phyloP scores from a whole-genome alignment of 2,888 invertebrate species.

The Pterobdella sp. region DNA sequence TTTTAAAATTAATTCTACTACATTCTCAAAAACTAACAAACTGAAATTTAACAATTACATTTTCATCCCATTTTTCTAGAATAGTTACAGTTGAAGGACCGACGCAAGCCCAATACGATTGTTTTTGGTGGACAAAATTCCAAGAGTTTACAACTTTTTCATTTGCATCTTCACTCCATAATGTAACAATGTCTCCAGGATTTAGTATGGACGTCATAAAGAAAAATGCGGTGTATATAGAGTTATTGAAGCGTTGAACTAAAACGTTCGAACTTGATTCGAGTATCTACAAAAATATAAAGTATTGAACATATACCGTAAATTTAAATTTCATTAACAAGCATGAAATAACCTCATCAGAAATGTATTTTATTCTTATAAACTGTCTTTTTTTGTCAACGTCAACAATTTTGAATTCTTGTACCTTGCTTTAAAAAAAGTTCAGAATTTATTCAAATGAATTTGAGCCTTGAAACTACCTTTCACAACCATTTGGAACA shows the following conservation, averaged over 20 bases:
- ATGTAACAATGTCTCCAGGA: neutral
- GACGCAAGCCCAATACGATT: neutral
- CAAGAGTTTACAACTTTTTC: neutral
- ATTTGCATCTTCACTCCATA: neutral
- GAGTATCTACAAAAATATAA: neutral
- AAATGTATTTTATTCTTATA: conserved; percentile 1
- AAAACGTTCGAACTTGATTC: neutral
- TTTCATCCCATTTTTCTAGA: neutral
- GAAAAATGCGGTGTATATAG: neutral
- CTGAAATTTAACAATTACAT: no score
- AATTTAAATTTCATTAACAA: neutral
- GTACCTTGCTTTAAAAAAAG: neutral
- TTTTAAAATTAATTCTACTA: no score
- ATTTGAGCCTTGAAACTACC: no score
- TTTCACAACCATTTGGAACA: no score
- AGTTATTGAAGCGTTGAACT: neutral
- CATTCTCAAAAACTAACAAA: no score
- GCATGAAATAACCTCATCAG: neutral
- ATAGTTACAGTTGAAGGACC: neutral
- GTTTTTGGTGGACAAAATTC: neutral
- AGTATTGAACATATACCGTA: neutral
- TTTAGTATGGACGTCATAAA: neutral
- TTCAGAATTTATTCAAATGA: no score
- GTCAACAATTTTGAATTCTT: neutral
- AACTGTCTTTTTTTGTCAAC: conserved; percentile 4